Evolutionary conservation across 2,113 vertebrate genomes (phyloP).

Genomic region (Tragulus kanchil): DNA sequence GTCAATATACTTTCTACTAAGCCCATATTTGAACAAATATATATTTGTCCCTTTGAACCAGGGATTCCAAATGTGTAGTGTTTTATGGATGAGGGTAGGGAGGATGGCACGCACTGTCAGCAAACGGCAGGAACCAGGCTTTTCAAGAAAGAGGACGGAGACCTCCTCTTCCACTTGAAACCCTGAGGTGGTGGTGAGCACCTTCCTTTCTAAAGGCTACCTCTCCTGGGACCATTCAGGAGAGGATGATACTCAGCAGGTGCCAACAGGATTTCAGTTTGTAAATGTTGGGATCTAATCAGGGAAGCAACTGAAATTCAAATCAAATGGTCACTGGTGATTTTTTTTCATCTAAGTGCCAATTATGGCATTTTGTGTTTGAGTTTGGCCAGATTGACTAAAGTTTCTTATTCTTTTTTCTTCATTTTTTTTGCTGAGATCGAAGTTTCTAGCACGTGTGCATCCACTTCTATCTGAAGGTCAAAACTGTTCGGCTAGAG

Average conservation of each 20-base stretch:
- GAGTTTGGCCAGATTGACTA: slow-evolving; percentile 28
- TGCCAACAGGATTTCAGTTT: slow-evolving; percentile 29
- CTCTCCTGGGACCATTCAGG: not conserved
- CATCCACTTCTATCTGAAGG: not conserved
- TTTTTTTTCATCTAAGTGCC: not conserved
- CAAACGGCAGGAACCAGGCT: slow-evolving; percentile 13
- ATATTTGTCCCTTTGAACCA: slow-evolving; percentile 34
- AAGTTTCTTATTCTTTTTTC: too few relatives aligned
- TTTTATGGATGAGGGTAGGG: not conserved
- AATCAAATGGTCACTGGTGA: not conserved
- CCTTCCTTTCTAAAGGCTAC: not conserved
- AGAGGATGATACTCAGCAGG: not conserved
- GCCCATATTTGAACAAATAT: slow-evolving; percentile 52
- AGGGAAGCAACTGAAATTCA: slow-evolving; percentile 41
- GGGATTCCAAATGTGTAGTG: not conserved
- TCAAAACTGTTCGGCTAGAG: not conserved
- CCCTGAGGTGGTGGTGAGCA: not conserved
- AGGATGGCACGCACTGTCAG: not conserved
- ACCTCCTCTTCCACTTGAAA: not conserved
- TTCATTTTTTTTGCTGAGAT: too few relatives aligned
- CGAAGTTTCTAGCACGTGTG: slow-evolving; percentile 39
- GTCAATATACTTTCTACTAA: not conserved
- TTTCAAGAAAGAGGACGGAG: slow-evolving; percentile 17
- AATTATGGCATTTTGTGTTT: slow-evolving; percentile 60
- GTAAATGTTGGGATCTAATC: slow-evolving; percentile 46